Evolutionary conservation across 2,888 invertebrate genomes (phyloP), one percentile per base, ranked within the genome.

Genomic region (Lycocerus yunnanus): DNA sequence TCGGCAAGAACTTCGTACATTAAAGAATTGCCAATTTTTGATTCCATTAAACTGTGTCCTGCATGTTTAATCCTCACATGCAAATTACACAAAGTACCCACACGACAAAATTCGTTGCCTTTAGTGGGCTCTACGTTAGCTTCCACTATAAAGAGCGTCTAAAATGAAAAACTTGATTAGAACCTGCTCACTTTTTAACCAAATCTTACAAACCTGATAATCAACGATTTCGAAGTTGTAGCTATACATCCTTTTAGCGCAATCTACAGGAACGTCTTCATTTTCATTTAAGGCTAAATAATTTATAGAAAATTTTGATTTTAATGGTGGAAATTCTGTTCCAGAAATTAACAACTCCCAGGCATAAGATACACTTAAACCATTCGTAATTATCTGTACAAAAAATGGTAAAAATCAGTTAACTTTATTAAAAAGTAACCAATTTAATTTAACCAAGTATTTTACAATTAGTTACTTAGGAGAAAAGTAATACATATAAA

Each of bases 1-100:
- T 97, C 97, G 13, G 95, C 95, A 68, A 97, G 87, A 10, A 98
- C 96, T 87, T 97, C 97, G 85, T 97, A 98, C 96, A 97, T 97
- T 0, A 97, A 90, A 5, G 92, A 92, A 15, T 89, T 90, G n/a
- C 80, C 83, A 81, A 68, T 80, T 79, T 18, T 78, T 60, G 4
- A 77, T 74, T 43, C 73, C 63, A 80, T 80, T 16, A 80, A 74
- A 11, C 73, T 71, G 66, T 79, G 78, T 10, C 82, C 81, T 3
- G 82, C 82, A 18, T 81, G 82, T 78, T 91, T 92, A 63, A 96
- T 92, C 78, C 90, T 92, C 73, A 95, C 87, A 84, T 93, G 93
- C 82, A 95, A 88, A 86, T 94, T 94, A 86, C 97, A 97, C 84
- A 97, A 93, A 78, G 94, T 93, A 76, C 96, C 96, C 60, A 96